Evolutionary conservation across 1,140 invertebrate species (phyloP), one percentile per base, ranked within the genome.

Genomic region (Camponotus vicinus): DNA sequence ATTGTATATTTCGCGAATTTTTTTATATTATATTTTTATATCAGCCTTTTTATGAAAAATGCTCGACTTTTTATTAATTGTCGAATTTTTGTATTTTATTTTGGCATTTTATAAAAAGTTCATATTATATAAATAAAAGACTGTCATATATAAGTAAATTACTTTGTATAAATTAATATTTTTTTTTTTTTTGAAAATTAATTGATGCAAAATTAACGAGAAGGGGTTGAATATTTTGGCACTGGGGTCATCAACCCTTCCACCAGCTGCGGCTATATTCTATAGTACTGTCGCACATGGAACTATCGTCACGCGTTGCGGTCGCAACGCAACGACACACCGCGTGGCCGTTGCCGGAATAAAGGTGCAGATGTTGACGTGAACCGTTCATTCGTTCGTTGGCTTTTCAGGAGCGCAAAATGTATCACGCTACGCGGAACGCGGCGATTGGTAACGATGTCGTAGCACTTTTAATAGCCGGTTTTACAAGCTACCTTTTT

Each of bases 401-500:
- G 42, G 32, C 66, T 79, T 86, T 82, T 71, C 57, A 71, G 37
- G 5, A 37, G 18, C 64, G 52, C 49, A 79, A 86, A 40, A 59
- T 27, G 37, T 52, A 52, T 34, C 42, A 61, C 32, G 55, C 67
- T 67, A 82, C 67, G 34, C 27, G 66, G 27, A 45, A 32, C 49
- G 37, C 15, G 69, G 70, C 84, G 57, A 71, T 64, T 52, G 27
- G 71, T 82, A 63, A 84, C 86, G n/a, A 77, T 75, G 67, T 88
- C 64, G 55, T 32, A 61, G 85, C 52, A 40, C 59, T 45, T 86
- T 88, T 88, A 88, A 88, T 85, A 37, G 86, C 27, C 59, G 2
- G 57, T 84, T 88, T 87, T 88, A 87, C 86, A 73, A 4, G 66
- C 34, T 34, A 18, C 64, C 34, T 71, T 71, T 82, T 71, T 59